A percentile compares a stretch with the other conserved stretches of the same genome.
Conservation (phyloP, 2,797 vertebrate genomes). For the Potorous gilbertii region DNA sequence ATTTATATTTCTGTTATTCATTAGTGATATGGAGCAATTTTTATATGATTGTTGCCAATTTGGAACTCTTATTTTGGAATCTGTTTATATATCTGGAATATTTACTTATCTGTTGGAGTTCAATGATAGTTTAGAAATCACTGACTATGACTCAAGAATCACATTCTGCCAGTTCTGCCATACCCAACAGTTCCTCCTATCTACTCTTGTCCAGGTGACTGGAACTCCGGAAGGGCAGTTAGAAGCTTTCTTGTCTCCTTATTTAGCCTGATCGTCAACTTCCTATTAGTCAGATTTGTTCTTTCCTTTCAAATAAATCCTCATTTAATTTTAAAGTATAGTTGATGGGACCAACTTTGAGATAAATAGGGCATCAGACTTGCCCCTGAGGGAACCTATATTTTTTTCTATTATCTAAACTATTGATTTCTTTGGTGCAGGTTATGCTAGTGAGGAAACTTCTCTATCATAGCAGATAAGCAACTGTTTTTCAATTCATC, state of each 20-base stretch:
- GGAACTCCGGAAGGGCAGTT: background rate
- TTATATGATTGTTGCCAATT: background rate
- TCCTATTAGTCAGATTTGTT: background rate
- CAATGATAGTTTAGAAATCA: background rate
- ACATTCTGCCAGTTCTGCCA: background rate
- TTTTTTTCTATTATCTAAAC: slow-evolving; percentile 40
- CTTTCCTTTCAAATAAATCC: slow-evolving; percentile 50
- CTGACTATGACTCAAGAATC: background rate
- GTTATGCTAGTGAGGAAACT: background rate
- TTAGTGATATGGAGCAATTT: background rate
- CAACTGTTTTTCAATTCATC: background rate
- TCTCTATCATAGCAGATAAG: background rate
- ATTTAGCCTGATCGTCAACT: background rate
- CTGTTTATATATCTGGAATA: background rate
- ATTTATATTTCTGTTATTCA: background rate
- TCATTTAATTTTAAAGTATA: slow-evolving; percentile 58
- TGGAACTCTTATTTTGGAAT: background rate
- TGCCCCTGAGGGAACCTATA: slow-evolving; percentile 14
- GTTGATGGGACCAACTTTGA: slow-evolving; percentile 63
- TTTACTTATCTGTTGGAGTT: background rate
- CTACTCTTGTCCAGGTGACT: background rate
- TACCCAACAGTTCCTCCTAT: background rate
- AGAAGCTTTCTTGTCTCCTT: background rate
- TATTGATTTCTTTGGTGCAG: background rate
- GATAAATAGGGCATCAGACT: slow-evolving; percentile 60